These are phyloP conservation scores for Apus apus DNA, from an alignment of 2,113 vertebrate species.

Conservation along the genomic window DNA sequence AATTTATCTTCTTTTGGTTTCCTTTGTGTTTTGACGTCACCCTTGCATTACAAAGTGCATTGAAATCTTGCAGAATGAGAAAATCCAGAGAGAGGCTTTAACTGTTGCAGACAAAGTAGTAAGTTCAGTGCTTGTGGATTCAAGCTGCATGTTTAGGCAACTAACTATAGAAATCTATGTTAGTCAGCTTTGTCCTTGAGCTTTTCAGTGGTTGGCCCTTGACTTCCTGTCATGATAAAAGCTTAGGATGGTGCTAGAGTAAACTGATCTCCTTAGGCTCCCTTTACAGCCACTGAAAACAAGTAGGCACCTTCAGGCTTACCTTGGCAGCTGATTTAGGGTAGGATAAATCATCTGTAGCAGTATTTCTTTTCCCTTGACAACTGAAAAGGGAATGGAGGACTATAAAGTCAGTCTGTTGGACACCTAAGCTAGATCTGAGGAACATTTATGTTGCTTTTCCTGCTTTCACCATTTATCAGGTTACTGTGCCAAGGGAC, in stretches of 20 bases:
- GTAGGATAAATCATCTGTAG: neutral
- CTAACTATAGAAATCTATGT: neutral
- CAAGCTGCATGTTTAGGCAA: neutral
- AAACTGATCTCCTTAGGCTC: neutral
- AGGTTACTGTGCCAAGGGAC: neutral
- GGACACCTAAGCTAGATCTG: neutral
- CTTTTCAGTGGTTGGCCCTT: neutral
- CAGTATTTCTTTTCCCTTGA: neutral
- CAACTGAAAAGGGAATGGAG: neutral
- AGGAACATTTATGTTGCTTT: neutral
- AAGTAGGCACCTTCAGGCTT: neutral
- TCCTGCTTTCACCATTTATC: neutral
- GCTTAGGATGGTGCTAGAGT: neutral
- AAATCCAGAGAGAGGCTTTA: neutral
- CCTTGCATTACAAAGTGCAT: rapidly evolving
- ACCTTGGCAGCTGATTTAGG: neutral
- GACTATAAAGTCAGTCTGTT: neutral
- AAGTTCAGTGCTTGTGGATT: neutral
- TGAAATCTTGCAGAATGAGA: neutral
- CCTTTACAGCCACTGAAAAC: neutral
- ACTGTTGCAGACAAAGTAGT: neutral
- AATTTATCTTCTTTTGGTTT: neutral
- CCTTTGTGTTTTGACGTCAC: neutral
- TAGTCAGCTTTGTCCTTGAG: neutral
- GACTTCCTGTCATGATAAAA: neutral